phyloP scores from a whole-genome alignment of 2,113 vertebrate genomes.

The Columba janthina region DNA sequence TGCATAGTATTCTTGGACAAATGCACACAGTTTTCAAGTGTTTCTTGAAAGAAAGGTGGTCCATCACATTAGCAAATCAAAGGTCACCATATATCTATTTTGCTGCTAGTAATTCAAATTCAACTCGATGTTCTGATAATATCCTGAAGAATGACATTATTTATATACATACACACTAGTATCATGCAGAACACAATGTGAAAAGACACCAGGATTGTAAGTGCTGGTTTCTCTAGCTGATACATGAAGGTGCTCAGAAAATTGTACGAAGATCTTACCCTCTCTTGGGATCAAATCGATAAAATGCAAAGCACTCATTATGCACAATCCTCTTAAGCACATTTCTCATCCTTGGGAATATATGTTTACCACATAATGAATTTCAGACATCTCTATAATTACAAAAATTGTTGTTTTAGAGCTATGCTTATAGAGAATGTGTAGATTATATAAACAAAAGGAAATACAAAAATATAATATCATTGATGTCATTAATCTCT shows the following conservation, averaged over 20 bases:
- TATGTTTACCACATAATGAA: not conserved
- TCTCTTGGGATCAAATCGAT: not conserved
- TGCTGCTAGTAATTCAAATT: not conserved
- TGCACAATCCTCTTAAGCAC: not conserved
- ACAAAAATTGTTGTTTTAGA: not conserved
- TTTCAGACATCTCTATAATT: not conserved
- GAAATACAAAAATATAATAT: not conserved
- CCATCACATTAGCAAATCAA: not conserved
- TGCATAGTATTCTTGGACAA: not conserved
- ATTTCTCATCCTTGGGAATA: not conserved
- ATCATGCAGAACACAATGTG: not conserved
- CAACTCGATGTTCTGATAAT: not conserved
- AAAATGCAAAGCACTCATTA: not conserved
- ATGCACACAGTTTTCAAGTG: not conserved
- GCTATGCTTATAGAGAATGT: not conserved
- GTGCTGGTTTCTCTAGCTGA: not conserved
- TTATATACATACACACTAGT: not conserved
- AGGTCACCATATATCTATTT: not conserved
- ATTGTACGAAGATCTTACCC: accelerated
- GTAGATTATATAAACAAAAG: not conserved
- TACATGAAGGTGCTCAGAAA: not conserved
- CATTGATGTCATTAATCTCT: not conserved
- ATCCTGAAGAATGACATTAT: not conserved
- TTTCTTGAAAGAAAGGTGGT: not conserved
- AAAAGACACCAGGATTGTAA: not conserved